Evolutionary conservation across 1,140 invertebrate species (phyloP), one percentile per base, ranked within the genome.

Genomic region (Charaxes varanes): DNA sequence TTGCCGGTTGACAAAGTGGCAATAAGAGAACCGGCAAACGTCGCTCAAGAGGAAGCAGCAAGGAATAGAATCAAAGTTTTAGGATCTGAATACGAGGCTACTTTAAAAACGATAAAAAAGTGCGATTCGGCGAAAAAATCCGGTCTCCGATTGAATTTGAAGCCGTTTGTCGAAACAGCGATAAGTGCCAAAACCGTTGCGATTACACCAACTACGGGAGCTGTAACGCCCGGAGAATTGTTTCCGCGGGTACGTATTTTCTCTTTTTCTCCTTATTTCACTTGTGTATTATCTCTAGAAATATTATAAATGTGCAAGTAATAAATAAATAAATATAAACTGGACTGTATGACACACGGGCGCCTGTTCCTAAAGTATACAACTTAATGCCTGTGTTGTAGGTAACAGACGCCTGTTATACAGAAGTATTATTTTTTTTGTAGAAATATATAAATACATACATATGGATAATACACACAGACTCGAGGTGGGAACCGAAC

Each of bases 141-240:
- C 5, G 67, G 54, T 4, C 45, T 85, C 27, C 77, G 70, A 4
- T 60, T 85, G 31, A 77, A 85, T 62, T 59, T 85, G 42, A 78
- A 83, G 47, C 72, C 78, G 0, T 74, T 56, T 23, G 56, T 50
- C 24, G 74, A 78, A 17, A 35, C 23, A 10, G 38, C 38, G 4
- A 8, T 33, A 0, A 47, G 28, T 28, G 32, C 15, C 21, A 57
- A 41, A 24, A 38, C 35, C 5, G 7, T 31, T 2, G 52, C 23
- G 13, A 35, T 41, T 4, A 72, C 68, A 10, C 57, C 76, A 5
- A 76, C 55, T 38, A 57, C 66, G 24, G 66, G 62, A 6, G 50
- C 53, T 2, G 34, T 73, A 5, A 84, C 81, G 2, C 81, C 83
- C 1, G 76, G 72, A 6, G 79, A 84, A 12, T 61, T 82, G 6